These are phyloP conservation scores for Colletes collaris DNA, from an alignment of 2,888 invertebrate genomes.

Conservation along the genomic window DNA sequence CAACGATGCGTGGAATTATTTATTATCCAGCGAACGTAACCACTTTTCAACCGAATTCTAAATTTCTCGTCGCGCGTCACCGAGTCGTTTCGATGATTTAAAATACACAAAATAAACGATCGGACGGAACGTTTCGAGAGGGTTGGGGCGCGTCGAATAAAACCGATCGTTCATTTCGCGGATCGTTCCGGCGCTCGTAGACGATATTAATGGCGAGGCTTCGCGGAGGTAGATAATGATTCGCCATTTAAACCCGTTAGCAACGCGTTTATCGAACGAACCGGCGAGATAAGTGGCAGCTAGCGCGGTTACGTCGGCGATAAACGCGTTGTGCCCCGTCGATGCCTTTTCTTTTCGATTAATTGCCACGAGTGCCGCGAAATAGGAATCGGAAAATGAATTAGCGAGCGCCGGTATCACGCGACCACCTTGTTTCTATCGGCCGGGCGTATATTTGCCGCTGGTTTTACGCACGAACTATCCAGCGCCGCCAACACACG, in stretches of 20 bases:
- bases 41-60: too few relatives aligned
- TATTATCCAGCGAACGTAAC: too few relatives aligned
- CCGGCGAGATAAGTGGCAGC: conserved; percentile 8
- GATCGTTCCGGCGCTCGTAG: background rate
- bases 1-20: too few relatives aligned
- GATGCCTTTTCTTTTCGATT: conserved; percentile 23
- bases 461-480: conserved; percentile 60
- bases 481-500: conserved; percentile 42
- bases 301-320: background rate
- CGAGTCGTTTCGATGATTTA: too few relatives aligned
- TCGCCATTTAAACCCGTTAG: conserved; percentile 11
- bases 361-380: conserved; percentile 18
- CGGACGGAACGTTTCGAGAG: background rate
- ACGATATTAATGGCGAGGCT: conserved; percentile 9
- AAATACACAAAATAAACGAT: background rate
- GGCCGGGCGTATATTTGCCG: conserved; percentile 43
- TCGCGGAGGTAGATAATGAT: conserved; percentile 18
- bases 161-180: conserved; percentile 1
- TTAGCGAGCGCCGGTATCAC: conserved; percentile 48
- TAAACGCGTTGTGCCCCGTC: background rate
- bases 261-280: conserved; percentile 3
- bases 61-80: too few relatives aligned
- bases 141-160: background rate
- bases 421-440: conserved; percentile 36
- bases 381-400: conserved; percentile 60